Evolutionary conservation across 23 tunicate genomes (phyloP).

Genomic region (Styela plicata): DNA sequence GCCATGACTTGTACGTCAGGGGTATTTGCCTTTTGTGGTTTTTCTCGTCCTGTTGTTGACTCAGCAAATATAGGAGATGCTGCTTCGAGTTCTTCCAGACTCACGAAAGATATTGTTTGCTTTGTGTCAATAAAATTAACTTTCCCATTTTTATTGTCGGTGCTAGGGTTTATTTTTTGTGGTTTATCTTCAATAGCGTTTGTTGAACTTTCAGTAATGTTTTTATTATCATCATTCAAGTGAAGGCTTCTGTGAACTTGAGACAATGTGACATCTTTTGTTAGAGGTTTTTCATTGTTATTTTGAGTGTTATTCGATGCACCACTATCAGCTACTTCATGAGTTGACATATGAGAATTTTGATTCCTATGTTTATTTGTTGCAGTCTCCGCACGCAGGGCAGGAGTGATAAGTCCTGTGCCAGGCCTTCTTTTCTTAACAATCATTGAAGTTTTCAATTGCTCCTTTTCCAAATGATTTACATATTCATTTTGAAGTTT

Average conservation of each 20-base stretch:
- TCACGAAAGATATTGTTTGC: neutral
- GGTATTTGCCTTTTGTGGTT: neutral
- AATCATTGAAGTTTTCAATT: neutral
- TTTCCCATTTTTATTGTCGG: neutral
- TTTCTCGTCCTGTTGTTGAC: neutral
- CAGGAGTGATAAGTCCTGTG: neutral
- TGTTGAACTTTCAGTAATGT: neutral
- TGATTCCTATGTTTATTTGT: neutral
- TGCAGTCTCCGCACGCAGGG: neutral
- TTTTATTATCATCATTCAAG: neutral
- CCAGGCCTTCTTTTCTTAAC: neutral
- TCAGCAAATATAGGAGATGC: neutral
- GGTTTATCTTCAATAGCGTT: neutral
- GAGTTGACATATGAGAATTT: neutral
- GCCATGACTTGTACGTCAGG: neutral
- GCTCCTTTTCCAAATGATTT: neutral
- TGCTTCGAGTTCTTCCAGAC: neutral
- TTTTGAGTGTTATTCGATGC: neutral
- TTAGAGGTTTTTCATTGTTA: neutral
- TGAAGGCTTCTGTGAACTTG: neutral
- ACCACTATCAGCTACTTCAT: neutral
- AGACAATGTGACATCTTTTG: neutral
- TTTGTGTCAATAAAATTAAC: neutral
- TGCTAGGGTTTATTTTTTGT: neutral
- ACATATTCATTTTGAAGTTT: neutral